A percentile compares a stretch with the other conserved stretches of the same genome.
phyloP scores from a whole-genome alignment of 2,888 invertebrate species.

The Serrognathus titanus region DNA sequence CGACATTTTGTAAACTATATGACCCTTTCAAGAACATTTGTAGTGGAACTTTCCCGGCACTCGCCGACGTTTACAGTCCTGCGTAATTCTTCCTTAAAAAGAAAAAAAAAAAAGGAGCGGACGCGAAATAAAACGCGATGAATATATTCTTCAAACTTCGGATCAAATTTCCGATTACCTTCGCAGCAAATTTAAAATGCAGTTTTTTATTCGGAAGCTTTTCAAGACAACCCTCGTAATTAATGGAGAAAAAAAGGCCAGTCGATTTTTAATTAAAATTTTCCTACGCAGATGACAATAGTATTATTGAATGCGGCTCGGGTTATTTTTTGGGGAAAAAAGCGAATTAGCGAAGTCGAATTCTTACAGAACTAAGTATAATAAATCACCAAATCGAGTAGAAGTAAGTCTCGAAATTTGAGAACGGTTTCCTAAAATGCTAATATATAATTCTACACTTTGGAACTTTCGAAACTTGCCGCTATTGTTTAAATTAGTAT shows the following conservation, averaged over 20 bases:
- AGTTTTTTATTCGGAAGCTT: background rate
- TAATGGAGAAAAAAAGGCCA: background rate
- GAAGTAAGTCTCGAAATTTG: constrained; percentile 19
- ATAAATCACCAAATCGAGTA: constrained; percentile 17
- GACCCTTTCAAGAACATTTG: constrained; percentile 17
- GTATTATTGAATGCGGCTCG: background rate
- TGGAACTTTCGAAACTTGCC: constrained; percentile 19
- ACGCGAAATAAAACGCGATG: too few relatives aligned
- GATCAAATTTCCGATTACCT: too few relatives aligned
- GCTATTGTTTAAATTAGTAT: constrained; percentile 23
- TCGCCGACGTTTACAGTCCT: background rate
- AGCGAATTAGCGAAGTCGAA: constrained; percentile 16
- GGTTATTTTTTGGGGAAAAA: constrained; percentile 6
- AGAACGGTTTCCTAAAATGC: constrained; percentile 22
- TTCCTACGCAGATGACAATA: background rate
- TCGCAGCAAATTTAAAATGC: too few relatives aligned
- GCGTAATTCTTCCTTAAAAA: background rate
- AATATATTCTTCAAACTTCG: too few relatives aligned
- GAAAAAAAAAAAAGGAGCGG: too few relatives aligned
- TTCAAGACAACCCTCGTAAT: background rate
- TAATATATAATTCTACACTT: constrained; percentile 24
- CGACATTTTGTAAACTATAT: constrained; percentile 20
- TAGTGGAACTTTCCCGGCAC: constrained; percentile 1
- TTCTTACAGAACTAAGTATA: constrained; percentile 16
- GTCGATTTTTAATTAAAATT: constrained; percentile 2